These are phyloP conservation scores for Coptodon bakossiorum DNA, from an alignment of 2,113 vertebrate genomes.

Conservation along the genomic window DNA sequence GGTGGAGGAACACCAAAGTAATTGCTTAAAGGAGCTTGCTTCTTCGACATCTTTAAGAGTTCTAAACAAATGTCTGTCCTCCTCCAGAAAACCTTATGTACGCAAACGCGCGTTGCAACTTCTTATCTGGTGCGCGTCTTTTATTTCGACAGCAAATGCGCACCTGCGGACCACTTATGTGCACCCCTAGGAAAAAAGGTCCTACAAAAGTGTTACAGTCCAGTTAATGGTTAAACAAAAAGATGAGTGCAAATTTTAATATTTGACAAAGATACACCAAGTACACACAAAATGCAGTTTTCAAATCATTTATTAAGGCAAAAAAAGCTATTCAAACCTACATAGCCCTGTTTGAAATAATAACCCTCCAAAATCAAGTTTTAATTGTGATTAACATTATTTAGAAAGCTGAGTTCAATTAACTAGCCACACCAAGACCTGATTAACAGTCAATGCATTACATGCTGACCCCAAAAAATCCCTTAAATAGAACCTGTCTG, in stretches of 20 bases:
- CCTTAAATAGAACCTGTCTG: neutral
- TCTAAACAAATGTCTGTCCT: too few species aligned
- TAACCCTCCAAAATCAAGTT: neutral
- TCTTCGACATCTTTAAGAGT: too few species aligned
- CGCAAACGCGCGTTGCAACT: too few species aligned
- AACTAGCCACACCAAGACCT: neutral
- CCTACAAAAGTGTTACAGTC: neutral
- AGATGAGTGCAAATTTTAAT: neutral
- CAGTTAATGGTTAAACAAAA: neutral
- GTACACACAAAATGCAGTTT: neutral
- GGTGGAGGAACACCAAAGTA: too few species aligned
- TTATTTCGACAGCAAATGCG: too few species aligned
- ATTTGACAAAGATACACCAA: accelerated
- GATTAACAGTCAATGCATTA: neutral
- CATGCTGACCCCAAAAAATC: accelerated
- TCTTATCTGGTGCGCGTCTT: too few species aligned
- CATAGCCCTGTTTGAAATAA: neutral
- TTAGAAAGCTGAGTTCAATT: neutral
- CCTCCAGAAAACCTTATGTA: too few species aligned
- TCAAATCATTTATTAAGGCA: neutral
- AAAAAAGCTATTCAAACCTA: neutral
- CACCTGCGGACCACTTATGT: too few species aligned
- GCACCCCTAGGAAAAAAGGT: neutral
- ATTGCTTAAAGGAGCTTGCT: too few species aligned
- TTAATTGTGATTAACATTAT: neutral